These are phyloP conservation scores for Syrphus vitripennis DNA, from an alignment of 2,888 invertebrate genomes.

Conservation along the genomic window DNA sequence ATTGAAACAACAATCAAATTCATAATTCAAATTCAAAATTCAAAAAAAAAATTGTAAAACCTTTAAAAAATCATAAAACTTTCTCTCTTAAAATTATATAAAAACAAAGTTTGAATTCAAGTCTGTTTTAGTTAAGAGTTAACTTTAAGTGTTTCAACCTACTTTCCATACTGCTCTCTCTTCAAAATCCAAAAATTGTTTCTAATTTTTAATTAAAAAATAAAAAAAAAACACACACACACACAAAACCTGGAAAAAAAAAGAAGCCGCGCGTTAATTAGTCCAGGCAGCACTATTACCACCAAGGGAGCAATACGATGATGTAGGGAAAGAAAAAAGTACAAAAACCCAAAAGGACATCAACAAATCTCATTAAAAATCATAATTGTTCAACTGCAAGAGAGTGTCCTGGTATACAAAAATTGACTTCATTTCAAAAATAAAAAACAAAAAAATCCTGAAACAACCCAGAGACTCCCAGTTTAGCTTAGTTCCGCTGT, in stretches of 20 bases:
- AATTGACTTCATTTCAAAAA: conserved; percentile 42
- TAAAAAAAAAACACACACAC: not conserved
- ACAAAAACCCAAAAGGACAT: conserved; percentile 35
- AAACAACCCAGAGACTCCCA: not conserved
- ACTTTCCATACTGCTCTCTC: not conserved
- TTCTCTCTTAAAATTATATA: not conserved
- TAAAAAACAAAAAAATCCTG: not conserved
- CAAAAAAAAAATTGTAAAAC: not conserved
- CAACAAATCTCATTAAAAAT: conserved; percentile 68
- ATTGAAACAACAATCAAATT: not conserved
- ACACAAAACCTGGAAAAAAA: not conserved
- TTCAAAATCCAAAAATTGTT: not conserved
- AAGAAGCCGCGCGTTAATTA: conserved; percentile 47
- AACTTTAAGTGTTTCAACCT: conserved; percentile 5
- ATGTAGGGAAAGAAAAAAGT: not conserved
- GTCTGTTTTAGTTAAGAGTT: not conserved
- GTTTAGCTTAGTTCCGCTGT: not conserved
- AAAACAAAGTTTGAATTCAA: not conserved
- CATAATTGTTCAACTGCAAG: conserved; percentile 58
- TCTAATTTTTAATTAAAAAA: conserved; percentile 46
- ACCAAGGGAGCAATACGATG: conserved; percentile 32
- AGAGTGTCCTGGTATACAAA: conserved; percentile 22
- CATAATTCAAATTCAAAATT: not conserved
- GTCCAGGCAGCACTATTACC: conserved; percentile 46
- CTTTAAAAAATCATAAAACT: not conserved